Conservation (phyloP, 92 coral and sea anemone species). For the Parazoanthus atlanticus region DNA sequence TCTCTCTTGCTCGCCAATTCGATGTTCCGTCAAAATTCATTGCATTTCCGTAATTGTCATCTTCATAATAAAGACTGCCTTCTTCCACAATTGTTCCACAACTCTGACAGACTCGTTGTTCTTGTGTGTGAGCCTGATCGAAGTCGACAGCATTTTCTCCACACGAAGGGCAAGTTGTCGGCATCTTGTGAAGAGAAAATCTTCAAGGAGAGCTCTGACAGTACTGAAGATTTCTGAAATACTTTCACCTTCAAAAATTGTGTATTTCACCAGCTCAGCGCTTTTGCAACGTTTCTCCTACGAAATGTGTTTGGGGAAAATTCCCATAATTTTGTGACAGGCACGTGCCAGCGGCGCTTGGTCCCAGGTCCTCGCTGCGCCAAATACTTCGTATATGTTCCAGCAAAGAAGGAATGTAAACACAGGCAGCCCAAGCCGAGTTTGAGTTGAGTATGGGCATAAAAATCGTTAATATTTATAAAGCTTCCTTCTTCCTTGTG, state of each 20-base stretch:
- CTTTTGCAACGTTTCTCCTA: not conserved
- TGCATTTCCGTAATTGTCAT: not conserved
- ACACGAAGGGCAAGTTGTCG: conserved; percentile 57
- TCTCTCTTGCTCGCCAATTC: conserved; percentile 21
- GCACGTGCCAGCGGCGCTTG: no score
- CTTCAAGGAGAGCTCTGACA: not conserved
- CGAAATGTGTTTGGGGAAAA: not conserved
- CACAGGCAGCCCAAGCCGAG: no score
- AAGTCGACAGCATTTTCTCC: conserved; percentile 52
- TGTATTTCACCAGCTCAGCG: not conserved
- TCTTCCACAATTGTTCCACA: conserved; percentile 60
- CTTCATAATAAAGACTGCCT: conserved; percentile 49
- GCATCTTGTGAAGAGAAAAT: conserved; percentile 23
- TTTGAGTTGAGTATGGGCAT: no score
- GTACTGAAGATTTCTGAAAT: not conserved
- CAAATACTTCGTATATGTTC: no score
- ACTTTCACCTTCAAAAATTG: not conserved
- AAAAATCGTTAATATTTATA: no score
- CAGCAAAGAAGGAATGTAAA: no score
- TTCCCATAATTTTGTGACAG: conserved; percentile 3
- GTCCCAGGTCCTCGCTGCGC: no score
- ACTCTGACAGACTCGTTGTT: conserved; percentile 51
- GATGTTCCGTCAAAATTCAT: conserved; percentile 55
- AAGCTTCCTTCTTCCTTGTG: no score
- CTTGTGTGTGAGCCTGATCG: conserved; percentile 42